Evolutionary conservation across 1,140 invertebrate genomes (phyloP).

Genomic region (Drosophila nasuta): DNA sequence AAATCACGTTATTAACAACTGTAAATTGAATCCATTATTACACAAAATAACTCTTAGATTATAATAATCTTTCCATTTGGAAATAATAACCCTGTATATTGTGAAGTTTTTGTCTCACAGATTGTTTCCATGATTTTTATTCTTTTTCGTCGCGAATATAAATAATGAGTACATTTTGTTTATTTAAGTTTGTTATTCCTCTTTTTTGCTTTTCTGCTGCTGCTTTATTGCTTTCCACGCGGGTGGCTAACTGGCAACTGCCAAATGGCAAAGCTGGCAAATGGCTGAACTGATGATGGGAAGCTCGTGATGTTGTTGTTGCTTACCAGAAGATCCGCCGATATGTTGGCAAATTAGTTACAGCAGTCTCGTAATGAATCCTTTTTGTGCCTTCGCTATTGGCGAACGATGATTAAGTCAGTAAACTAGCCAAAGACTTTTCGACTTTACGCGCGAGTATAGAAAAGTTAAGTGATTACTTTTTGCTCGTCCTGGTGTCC

Average conservation of each 20-base stretch:
- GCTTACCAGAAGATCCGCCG: conserved; percentile 46
- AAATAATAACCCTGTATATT: conserved; percentile 29
- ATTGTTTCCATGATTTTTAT: conserved; percentile 65
- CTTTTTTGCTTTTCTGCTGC: conserved; percentile 28
- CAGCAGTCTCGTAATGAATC: conserved; percentile 50
- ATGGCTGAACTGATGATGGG: conserved; percentile 32
- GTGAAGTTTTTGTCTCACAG: conserved; percentile 53
- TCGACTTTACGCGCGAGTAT: conserved; percentile 15
- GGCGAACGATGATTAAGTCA: conserved; percentile 74
- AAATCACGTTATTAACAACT: background rate
- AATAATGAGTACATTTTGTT: conserved; percentile 82
- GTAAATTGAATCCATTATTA: background rate
- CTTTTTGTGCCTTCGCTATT: conserved; percentile 41
- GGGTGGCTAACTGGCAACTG: conserved; percentile 59
- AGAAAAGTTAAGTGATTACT: conserved; percentile 81
- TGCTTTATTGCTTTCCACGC: conserved; percentile 81
- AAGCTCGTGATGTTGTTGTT: conserved; percentile 24
- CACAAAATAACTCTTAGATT: background rate
- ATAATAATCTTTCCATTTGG: conserved; percentile 15
- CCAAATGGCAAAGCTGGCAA: conserved; percentile 23
- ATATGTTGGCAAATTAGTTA: conserved; percentile 76
- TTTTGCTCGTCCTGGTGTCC: conserved; percentile 58
- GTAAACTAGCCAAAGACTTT: conserved; percentile 42
- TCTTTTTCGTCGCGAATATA: conserved; percentile 68
- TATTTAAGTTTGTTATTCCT: conserved; percentile 78